Conservation (phyloP, 2,797 vertebrate species). For the Acridotheres tristis region DNA sequence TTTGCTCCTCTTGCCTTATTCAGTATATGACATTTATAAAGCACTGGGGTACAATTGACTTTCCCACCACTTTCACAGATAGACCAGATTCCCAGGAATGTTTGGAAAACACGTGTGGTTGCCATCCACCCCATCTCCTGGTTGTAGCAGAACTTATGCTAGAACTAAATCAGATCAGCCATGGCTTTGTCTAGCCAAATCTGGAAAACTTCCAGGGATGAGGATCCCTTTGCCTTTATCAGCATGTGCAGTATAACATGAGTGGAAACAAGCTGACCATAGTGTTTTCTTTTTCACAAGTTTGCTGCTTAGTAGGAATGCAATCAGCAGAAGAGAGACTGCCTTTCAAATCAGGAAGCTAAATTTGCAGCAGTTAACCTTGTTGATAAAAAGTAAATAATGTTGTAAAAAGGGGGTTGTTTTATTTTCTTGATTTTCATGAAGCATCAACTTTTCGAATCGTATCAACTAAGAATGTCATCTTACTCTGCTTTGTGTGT, state of each 20-base stretch:
- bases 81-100: neutral
- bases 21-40: neutral
- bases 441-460: neutral
- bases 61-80: neutral
- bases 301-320: neutral
- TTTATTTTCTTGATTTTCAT: neutral
- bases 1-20: constrained; percentile 5
- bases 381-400: neutral
- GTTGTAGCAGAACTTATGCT: neutral
- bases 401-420: neutral
- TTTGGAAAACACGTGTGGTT: neutral
- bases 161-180: neutral
- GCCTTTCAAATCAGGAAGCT: neutral
- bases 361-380: neutral
- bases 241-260: neutral
- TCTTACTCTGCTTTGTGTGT: neutral
- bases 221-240: neutral
- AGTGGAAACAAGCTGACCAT: neutral
- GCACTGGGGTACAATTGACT: neutral
- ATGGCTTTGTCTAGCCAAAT: neutral
- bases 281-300: neutral
- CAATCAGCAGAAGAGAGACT: neutral
- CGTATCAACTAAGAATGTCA: neutral
- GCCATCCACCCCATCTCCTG: neutral
- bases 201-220: neutral